Evolutionary conservation across 2,797 vertebrate species (phyloP).

Genomic region (Microctenopoma steveboyesi): DNA sequence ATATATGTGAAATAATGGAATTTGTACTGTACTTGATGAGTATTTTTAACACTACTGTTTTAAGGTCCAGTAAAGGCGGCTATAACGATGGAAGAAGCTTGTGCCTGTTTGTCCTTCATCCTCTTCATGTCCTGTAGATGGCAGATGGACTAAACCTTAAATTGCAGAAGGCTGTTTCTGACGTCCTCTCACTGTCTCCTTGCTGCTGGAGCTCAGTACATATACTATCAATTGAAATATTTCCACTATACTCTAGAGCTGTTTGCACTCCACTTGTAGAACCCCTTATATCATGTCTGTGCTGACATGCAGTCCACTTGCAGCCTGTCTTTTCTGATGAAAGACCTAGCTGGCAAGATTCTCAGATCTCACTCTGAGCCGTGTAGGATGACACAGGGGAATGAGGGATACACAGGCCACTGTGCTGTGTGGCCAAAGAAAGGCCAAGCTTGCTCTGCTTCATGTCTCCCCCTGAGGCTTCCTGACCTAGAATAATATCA

Average conservation of each 20-base stretch:
- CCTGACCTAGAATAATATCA: constrained; percentile 84
- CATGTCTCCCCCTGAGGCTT: constrained; percentile 72
- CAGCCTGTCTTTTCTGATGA: constrained; percentile 15
- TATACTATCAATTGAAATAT: constrained; percentile 11
- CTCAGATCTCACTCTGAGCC: constrained; percentile 40
- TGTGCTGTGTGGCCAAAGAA: constrained; percentile 57
- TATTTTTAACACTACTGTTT: constrained; percentile 58
- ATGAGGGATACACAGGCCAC: constrained; percentile 39
- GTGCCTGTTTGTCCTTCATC: constrained; percentile 25
- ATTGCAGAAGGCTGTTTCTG: constrained; percentile 15
- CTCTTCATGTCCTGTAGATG: constrained; percentile 51
- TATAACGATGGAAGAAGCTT: constrained; percentile 18
- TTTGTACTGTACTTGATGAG: constrained; percentile 62
- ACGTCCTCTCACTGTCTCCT: constrained; percentile 31
- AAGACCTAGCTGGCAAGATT: constrained; percentile 24
- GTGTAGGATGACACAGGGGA: constrained; percentile 27
- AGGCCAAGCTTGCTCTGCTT: constrained; percentile 78
- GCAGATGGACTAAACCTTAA: constrained; percentile 38
- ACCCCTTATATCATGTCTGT: constrained; percentile 1
- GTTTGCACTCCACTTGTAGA: background rate
- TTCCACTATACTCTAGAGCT: background rate
- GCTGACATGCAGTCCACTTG: constrained; percentile 12
- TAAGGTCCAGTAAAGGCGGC: constrained; percentile 53
- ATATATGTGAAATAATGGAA: constrained; percentile 29
- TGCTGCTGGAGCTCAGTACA: constrained; percentile 18